phyloP scores from a whole-genome alignment of 2,888 invertebrate genomes.

The Timema podura region DNA sequence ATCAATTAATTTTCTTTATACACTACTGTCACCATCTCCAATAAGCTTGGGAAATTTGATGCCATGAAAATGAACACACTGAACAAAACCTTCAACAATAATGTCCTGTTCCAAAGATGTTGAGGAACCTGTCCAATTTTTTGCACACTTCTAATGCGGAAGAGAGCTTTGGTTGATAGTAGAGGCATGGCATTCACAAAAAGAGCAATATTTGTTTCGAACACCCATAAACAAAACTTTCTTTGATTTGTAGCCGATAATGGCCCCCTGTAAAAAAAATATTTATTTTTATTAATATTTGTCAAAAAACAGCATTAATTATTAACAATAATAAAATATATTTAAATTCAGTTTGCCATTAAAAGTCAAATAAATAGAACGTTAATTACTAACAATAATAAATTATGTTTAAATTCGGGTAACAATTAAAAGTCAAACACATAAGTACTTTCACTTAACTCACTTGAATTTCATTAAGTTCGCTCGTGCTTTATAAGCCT shows the following conservation, averaged over 20 bases:
- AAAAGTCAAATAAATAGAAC: too few species aligned
- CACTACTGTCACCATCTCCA: constrained; percentile 3
- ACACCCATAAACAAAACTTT: constrained; percentile 1
- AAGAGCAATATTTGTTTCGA: constrained; percentile 17
- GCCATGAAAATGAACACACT: neutral
- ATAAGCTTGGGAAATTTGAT: neutral
- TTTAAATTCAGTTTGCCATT: too few species aligned
- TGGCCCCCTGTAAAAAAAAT: neutral
- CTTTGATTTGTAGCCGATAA: neutral
- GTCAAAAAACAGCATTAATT: too few species aligned
- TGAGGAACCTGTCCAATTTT: constrained; percentile 11
- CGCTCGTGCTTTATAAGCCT: too few species aligned
- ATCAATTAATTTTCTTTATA: neutral
- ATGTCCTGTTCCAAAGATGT: constrained; percentile 16
- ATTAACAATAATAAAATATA: too few species aligned
- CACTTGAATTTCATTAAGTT: too few species aligned
- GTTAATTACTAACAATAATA: too few species aligned
- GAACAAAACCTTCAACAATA: constrained; percentile 16
- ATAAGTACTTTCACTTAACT: too few species aligned
- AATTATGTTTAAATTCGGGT: too few species aligned
- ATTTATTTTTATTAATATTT: too few species aligned
- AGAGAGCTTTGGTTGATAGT: neutral
- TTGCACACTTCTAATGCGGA: constrained; percentile 6
- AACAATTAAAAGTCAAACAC: too few species aligned
- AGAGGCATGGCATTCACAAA: constrained; percentile 1